Evolutionary conservation across 2,888 invertebrate genomes (phyloP), one percentile per base, ranked within the genome.

Genomic region (Scrobipalpa atriplicella): DNA sequence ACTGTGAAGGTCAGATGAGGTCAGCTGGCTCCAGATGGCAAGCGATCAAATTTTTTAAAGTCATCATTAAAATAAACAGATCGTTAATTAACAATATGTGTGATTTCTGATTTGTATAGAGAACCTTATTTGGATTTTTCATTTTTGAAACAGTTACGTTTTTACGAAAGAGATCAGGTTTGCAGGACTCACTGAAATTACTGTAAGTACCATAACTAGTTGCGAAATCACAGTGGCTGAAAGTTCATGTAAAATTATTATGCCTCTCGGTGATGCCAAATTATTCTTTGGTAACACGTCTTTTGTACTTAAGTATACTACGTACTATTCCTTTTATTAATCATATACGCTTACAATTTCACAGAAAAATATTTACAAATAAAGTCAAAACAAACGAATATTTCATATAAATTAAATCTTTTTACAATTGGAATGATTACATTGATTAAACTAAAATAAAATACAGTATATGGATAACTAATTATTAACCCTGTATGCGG

Each of bases 251-350:
- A 13, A 2, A 58, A 47, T 47, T 47, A 62, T 47, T 47, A 62
- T 62, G 47, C 47, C 2, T 47, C 2, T 13, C 1, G 1, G 11
- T 62, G 62, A 47, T 62, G 21, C 62, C 47, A 62, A 62, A 43
- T 19, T 66, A 43, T 19, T 66, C 66, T 66, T 66, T 66, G 66
- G 66, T 66, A 66, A 66, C 66, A 62, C 9, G 10, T 19, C 56
- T 19, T 29, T 65, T 65, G 65, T 65, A 65, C 65, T 65, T 65
- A 61, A n/a, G 5, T 29, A 3, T 3, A 5, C 5, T 29, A 29
- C 29, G 29, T 29, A 58, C 13, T 21, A n/a, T n/a, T 18, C 36
- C n/a, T n/a, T n/a, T 58, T 29, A 9, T 11, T n/a, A n/a, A n/a
- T n/a, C n/a, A n/a, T n/a, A n/a, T n/a, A n/a, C n/a, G n/a, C n/a